Conservation (phyloP, 2,888 invertebrate species). For the Sceliomorpha sp. region DNA sequence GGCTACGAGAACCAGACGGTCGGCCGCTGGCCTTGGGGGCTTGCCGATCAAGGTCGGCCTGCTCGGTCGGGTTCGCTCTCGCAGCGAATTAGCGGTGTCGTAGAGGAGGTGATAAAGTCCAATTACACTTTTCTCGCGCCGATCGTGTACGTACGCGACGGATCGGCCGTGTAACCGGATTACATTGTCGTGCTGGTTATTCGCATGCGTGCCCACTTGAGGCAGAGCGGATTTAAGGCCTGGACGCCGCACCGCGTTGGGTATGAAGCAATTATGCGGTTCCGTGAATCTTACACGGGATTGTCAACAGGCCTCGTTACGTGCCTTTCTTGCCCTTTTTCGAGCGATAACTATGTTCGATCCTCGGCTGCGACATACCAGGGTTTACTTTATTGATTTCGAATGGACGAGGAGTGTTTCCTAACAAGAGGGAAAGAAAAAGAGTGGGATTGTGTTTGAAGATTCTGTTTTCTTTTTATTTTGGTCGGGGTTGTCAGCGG, state of each 20-base stretch:
- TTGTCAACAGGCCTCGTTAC: slow-evolving; percentile 71
- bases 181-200: slow-evolving; percentile 34
- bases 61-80: slow-evolving; percentile 11
- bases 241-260: slow-evolving; percentile 46
- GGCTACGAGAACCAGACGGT: slow-evolving; percentile 6
- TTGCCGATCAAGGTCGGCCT: slow-evolving; percentile 31
- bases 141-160: slow-evolving; percentile 19
- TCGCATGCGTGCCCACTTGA: slow-evolving; percentile 59
- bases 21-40: slow-evolving; percentile 26
- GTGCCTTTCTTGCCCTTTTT: slow-evolving; percentile 26
- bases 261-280: slow-evolving; percentile 73
- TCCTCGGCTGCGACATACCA: slow-evolving; percentile 11
- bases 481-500: too few relatives aligned
- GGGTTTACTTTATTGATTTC: slow-evolving; percentile 48
- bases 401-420: slow-evolving; percentile 50
- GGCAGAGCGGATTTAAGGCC: slow-evolving; percentile 64
- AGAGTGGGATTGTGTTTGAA: slow-evolving; percentile 31
- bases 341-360: slow-evolving; percentile 24
- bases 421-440: slow-evolving; percentile 19
- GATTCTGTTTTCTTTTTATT: slow-evolving; percentile 1
- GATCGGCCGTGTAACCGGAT: slow-evolving; percentile 26
- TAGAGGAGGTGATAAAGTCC: slow-evolving; percentile 47
- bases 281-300: slow-evolving; percentile 67
- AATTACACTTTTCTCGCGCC: slow-evolving; percentile 49
- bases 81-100: slow-evolving; percentile 35